phyloP scores from a whole-genome alignment of 64 coral and sea anemone species.

The Dendronephthya gigantea region DNA sequence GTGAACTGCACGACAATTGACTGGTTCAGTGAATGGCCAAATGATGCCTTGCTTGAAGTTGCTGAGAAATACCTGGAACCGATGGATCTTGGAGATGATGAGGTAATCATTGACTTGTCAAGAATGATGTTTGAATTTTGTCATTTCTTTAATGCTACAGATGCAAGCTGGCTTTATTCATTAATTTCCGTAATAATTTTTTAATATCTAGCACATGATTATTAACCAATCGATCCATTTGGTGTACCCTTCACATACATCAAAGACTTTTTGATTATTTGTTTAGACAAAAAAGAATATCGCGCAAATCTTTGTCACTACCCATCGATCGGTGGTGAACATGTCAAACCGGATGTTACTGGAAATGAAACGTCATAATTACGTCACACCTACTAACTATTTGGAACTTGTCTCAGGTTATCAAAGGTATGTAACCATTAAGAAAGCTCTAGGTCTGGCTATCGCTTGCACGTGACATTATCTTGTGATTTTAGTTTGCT shows the following conservation, averaged over 20 bases:
- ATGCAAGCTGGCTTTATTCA: background rate
- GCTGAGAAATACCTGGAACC: conserved; percentile 85
- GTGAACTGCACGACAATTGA: conserved; percentile 99
- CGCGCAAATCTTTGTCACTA: conserved; percentile 76
- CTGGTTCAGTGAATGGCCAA: conserved; percentile 98
- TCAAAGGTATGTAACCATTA: conserved; percentile 41
- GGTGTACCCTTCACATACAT: background rate
- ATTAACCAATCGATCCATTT: too few species aligned
- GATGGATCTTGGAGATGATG: conserved; percentile 87
- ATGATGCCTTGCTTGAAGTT: conserved; percentile 85
- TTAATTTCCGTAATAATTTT: too few species aligned
- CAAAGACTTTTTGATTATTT: background rate
- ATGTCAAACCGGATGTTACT: conserved; percentile 68
- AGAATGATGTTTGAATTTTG: background rate
- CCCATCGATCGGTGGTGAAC: conserved; percentile 87
- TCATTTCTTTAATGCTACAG: background rate
- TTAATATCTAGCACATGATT: too few species aligned
- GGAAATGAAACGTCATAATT: conserved; percentile 91
- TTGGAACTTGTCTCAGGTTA: conserved; percentile 90
- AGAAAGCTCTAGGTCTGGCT: too few species aligned
- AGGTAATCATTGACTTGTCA: conserved; percentile 18
- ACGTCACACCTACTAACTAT: conserved; percentile 97
- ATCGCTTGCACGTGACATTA: too few species aligned
- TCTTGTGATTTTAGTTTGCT: conserved; percentile 46
- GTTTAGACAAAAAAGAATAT: conserved; percentile 54